Evolutionary conservation across 2,797 vertebrate species (phyloP), one percentile per base, ranked within the genome.

Genomic region (Pangasius macronema): DNA sequence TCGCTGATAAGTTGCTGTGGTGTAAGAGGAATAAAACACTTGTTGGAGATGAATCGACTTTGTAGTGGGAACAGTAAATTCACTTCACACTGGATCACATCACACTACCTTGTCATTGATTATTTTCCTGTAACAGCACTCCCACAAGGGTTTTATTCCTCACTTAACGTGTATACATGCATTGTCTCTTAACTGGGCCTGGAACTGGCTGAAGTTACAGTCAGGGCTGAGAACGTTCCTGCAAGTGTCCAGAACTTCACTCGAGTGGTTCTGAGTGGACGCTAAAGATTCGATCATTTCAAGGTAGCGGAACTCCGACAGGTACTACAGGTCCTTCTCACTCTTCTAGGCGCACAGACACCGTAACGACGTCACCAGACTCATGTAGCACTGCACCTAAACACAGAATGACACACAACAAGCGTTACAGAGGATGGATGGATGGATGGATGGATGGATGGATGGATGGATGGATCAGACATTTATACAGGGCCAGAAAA

Each of bases 331-430:
- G n/a, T n/a, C n/a, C n/a, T n/a, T n/a, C n/a, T n/a, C n/a, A n/a
- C n/a, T n/a, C n/a, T n/a, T n/a, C n/a, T n/a, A n/a, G n/a, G n/a
- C n/a, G n/a, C n/a, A n/a, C n/a, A n/a, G n/a, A n/a, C n/a, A n/a
- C n/a, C n/a, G n/a, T n/a, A n/a, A n/a, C n/a, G n/a, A n/a, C n/a
- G n/a, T n/a, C n/a, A n/a, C n/a, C n/a, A n/a, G n/a, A n/a, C n/a
- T n/a, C 91, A 87, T 90, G 93, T 96, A 97, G 86, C 57, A 91
- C 87, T 96, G 95, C 2, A 97, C 96, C 96, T 97, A 91, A 6
- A 83, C 6, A 30, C 27, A 55, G n/a, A 65, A 84, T 14, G 13
- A 65, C 13, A 59, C 18, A 39, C 10, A 7, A 42, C 7, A 42
- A 42, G 42, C 5, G 42, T 0, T 42, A 42, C 42, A 42, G 42